These are phyloP conservation scores for Polypterus senegalus DNA, from an alignment of 2,113 vertebrate species.

Conservation along the genomic window DNA sequence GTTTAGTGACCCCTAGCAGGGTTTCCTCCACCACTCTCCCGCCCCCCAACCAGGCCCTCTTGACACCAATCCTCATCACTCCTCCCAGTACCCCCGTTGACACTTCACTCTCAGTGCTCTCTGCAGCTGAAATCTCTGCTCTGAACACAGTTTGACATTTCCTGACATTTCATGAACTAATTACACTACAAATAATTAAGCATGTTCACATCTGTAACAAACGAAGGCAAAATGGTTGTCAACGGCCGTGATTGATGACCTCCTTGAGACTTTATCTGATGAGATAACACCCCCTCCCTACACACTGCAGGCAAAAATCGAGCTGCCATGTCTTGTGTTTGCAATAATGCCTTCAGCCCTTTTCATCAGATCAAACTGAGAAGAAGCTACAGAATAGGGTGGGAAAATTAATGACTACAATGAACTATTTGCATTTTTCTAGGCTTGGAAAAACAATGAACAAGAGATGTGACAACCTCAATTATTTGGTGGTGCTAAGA, in stretches of 20 bases:
- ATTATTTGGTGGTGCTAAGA: constrained; percentile 95
- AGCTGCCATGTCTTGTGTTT: constrained; percentile 54
- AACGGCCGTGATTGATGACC: constrained; percentile 74
- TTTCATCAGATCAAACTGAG: constrained; percentile 76
- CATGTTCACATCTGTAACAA: constrained; percentile 79
- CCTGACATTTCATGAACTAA: constrained; percentile 77
- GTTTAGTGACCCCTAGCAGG: constrained; percentile 11
- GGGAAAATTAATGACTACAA: constrained; percentile 97
- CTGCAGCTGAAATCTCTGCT: constrained; percentile 46
- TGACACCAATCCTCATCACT: constrained; percentile 9
- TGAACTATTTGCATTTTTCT: constrained; percentile 94
- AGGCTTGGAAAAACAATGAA: constrained; percentile 69
- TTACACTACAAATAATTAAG: constrained; percentile 88
- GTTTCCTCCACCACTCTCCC: constrained; percentile 31
- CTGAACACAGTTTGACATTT: constrained; percentile 67
- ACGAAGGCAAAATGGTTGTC: constrained; percentile 68
- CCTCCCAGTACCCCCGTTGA: constrained; percentile 47
- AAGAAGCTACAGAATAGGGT: constrained; percentile 79
- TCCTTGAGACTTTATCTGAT: constrained; percentile 69
- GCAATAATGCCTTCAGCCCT: constrained; percentile 68
- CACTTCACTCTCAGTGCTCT: constrained; percentile 53
- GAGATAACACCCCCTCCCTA: constrained; percentile 50
- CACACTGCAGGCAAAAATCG: constrained; percentile 40
- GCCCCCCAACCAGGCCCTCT: too few species aligned
- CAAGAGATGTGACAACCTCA: constrained; percentile 95